Evolutionary conservation across 2,113 vertebrate genomes (phyloP).

Genomic region (Gymnogyps californianus): DNA sequence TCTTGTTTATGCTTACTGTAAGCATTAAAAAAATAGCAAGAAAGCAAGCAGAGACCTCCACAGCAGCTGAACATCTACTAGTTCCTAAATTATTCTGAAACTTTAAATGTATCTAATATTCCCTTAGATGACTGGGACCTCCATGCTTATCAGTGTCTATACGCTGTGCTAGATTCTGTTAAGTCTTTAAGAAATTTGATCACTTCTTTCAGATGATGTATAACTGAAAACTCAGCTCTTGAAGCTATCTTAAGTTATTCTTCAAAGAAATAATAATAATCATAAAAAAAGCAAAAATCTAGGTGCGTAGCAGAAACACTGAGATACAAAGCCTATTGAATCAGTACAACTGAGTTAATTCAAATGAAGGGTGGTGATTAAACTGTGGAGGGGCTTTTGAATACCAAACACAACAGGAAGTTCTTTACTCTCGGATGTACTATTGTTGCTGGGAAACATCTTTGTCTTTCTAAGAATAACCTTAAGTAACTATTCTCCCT

Average conservation of each 20-base stretch:
- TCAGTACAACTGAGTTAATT: neutral
- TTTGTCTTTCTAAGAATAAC: neutral
- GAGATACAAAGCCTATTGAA: neutral
- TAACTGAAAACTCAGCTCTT: neutral
- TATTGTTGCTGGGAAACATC: neutral
- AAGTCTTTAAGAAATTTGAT: neutral
- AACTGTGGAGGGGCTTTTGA: neutral
- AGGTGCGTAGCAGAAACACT: fast-evolving
- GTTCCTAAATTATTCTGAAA: neutral
- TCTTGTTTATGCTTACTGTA: neutral
- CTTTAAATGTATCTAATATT: neutral
- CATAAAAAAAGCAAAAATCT: neutral
- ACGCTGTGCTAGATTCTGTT: neutral
- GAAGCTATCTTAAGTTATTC: neutral
- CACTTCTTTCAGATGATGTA: neutral
- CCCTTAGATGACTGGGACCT: neutral
- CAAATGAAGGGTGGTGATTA: neutral
- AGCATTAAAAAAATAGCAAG: neutral
- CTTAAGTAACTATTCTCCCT: neutral
- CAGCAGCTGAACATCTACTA: neutral
- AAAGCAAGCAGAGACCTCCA: neutral
- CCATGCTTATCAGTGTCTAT: neutral
- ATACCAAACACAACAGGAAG: neutral
- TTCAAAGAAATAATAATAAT: neutral
- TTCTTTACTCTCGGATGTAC: neutral